Base-by-base conservation (phyloP, 2,888 invertebrate genomes). In the Epinotia brunnichana region DNA sequence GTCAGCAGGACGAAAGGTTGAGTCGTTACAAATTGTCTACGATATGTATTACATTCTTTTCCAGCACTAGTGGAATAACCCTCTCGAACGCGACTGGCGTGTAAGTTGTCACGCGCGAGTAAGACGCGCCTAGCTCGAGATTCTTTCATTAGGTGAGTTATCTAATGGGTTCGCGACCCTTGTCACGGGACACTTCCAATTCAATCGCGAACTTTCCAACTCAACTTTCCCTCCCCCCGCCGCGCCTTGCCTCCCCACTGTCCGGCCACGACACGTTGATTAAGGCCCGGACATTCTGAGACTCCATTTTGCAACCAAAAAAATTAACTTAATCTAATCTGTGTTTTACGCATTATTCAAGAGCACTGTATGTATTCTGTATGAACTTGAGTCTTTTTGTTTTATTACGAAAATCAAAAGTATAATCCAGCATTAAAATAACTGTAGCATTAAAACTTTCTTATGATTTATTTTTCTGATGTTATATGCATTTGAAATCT, bases 111-210 rank as follows among this genome's bases (percentile, higher is more conserved):
- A 57, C 35, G 35, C 29, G 44, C 35, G 44, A 29, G 24, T 19
- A 35, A 56, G 35, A 51, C 62, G 56, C 35, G 48, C 48, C 35
- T 48, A 48, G 56, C 57, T 48, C 57, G 63, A 57, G 70, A 57
- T 70, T 70, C 63, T 70, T 70, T 70, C 63, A 70, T 70, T 70
- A 70, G 67, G 62, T 53, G 41, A 19, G 70, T 63, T 70, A 63
- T 70, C 63, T 70, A 70, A 63, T 63, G 70, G 69, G 60, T 53
- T 68, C 59, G 56, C 70, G 63, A 70, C 70, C 70, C 70, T 51
- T 57, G 70, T 70, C 70, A 70, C 48, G 70, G 62, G 53, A 61
- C 70, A 63, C 63, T 70, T 70, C 63, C 70, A 63, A 70, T 70
- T 63, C 56, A 63, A 70, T 70, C 69, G 60, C 61, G 24, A 61